Evolutionary conservation across 1,140 invertebrate genomes (phyloP).

Genomic region (Bombus vancouverensis): DNA sequence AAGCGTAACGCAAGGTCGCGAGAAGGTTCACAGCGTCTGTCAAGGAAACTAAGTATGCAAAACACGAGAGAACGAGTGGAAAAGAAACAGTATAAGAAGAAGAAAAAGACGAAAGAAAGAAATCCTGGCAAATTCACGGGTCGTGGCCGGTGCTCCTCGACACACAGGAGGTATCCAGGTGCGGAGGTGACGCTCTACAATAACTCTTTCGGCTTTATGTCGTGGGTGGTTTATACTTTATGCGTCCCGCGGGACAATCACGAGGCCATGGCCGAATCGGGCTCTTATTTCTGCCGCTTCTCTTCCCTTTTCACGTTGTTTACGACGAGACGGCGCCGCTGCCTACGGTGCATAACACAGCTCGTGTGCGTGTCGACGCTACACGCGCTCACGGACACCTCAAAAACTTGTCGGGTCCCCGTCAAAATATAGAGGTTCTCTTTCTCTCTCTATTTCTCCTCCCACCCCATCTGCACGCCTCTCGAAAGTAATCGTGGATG

Average conservation of each 20-base stretch:
- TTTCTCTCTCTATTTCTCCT: not conserved
- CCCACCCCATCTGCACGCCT: not conserved
- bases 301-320: constrained; percentile 56
- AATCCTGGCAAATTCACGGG: constrained; percentile 72
- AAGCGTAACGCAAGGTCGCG: not conserved
- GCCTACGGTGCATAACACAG: constrained; percentile 27
- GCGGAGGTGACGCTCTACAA: constrained; percentile 76
- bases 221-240: constrained; percentile 79
- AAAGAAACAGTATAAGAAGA: not conserved
- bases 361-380: not conserved
- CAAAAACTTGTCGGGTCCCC: constrained; percentile 16
- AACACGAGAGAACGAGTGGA: constrained; percentile 21
- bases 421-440: constrained; percentile 7
- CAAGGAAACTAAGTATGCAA: constrained; percentile 27
- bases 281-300: constrained; percentile 71
- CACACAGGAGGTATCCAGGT: constrained; percentile 71
- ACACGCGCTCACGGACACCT: constrained; percentile 31
- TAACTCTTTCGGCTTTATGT: constrained; percentile 80
- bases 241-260: constrained; percentile 75
- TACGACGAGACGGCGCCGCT: constrained; percentile 60
- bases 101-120: not conserved
- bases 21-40: not conserved
- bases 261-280: constrained; percentile 69
- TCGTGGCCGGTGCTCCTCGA: constrained; percentile 55
- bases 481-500: constrained; percentile 6